Percentiles rank a stretch among this genome's conserved stretches.
Evolutionary conservation across 2,888 invertebrate genomes (phyloP).

Genomic region (Trachelus iudaicus): DNA sequence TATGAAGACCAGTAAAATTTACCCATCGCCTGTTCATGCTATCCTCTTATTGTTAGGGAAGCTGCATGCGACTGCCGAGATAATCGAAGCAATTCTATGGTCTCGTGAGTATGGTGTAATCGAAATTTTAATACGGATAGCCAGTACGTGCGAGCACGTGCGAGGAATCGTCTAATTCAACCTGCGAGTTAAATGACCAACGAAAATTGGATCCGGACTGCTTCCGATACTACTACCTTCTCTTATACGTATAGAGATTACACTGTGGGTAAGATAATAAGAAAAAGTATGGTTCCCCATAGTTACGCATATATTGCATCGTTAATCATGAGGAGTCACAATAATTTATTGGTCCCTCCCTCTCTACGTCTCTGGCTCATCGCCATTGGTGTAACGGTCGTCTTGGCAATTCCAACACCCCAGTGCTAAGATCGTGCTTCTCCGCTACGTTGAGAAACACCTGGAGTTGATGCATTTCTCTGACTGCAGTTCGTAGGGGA

Average conservation of each 20-base stretch:
- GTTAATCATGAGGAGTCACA: constrained; percentile 2
- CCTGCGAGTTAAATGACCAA: not conserved
- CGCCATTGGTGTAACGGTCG: not conserved
- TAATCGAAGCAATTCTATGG: not conserved
- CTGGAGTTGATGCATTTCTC: not conserved
- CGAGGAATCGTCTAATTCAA: not conserved
- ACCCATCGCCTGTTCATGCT: not conserved
- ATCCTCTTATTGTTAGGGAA: not conserved
- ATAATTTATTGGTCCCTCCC: not conserved
- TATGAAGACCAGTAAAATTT: not conserved
- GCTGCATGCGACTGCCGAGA: not conserved
- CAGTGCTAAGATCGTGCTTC: not conserved
- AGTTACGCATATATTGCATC: not conserved
- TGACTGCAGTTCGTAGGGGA: not conserved
- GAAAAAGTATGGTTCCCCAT: not conserved
- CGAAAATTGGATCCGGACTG: not conserved
- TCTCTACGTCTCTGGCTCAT: not conserved
- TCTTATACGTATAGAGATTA: not conserved
- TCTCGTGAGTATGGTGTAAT: not conserved
- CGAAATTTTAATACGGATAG: not conserved
- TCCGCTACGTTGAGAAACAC: not conserved
- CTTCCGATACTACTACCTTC: not conserved
- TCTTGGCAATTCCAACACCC: not conserved
- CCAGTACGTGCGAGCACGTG: not conserved
- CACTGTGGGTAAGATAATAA: not conserved